These are phyloP conservation scores for Benitochromis conjunctus DNA, from an alignment of 2,113 vertebrate species.

Conservation along the genomic window DNA sequence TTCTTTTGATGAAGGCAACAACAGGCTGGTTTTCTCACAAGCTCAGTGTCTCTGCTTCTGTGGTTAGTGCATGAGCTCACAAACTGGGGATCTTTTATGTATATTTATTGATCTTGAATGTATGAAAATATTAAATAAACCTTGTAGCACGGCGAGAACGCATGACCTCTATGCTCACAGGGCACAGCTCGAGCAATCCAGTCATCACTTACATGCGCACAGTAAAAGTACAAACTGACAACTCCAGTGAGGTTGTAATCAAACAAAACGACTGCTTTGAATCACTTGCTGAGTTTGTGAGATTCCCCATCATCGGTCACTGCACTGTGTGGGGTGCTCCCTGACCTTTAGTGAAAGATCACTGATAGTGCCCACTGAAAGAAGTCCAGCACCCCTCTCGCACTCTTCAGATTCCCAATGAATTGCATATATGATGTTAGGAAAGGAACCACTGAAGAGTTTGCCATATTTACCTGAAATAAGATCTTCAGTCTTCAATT, in stretches of 20 bases:
- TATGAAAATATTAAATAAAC: background rate
- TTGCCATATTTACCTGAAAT: background rate
- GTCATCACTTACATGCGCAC: accelerated
- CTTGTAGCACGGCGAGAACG: background rate
- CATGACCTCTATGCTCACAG: background rate
- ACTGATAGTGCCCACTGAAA: background rate
- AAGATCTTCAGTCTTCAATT: background rate
- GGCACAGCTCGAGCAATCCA: background rate
- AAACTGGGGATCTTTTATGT: background rate
- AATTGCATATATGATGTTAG: background rate
- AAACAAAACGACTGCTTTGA: background rate
- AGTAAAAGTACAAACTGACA: background rate
- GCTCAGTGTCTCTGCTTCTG: background rate
- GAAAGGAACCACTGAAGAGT: background rate
- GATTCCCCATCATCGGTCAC: background rate
- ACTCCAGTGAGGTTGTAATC: background rate
- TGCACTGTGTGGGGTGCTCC: background rate
- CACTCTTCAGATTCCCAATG: background rate
- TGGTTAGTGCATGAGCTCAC: background rate
- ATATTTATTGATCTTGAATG: background rate
- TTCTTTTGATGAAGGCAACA: background rate
- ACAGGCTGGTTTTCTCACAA: background rate
- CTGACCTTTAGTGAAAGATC: background rate
- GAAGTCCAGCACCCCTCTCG: background rate
- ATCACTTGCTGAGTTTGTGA: background rate